These are phyloP conservation scores for Tachysurus fulvidraco DNA, from an alignment of 2,113 vertebrate species.

Conservation along the genomic window DNA sequence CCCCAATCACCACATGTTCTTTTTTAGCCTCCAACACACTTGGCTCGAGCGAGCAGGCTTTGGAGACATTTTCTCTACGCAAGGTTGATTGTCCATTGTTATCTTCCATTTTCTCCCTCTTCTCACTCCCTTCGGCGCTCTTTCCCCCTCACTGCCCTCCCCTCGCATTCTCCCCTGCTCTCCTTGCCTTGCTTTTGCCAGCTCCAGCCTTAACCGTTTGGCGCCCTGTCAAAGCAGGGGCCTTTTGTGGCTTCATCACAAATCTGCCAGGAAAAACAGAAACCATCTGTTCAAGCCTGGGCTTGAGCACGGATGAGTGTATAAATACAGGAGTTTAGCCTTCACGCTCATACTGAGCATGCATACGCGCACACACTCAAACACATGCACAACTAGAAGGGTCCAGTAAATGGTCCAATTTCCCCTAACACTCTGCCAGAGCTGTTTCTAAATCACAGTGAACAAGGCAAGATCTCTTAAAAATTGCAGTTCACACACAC, in stretches of 20 bases:
- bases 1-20: slow-evolving; percentile 60
- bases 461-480: slow-evolving; percentile 42
- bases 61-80: slow-evolving; percentile 41
- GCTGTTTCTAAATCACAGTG: slow-evolving; percentile 30
- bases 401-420: slow-evolving; percentile 37
- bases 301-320: slow-evolving; percentile 67
- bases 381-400: slow-evolving; percentile 33
- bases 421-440: neutral
- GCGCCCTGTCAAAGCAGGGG: slow-evolving; percentile 75
- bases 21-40: slow-evolving; percentile 36
- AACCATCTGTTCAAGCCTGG: slow-evolving; percentile 75
- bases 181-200: slow-evolving; percentile 70
- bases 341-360: slow-evolving; percentile 59
- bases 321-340: slow-evolving; percentile 67
- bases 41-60: slow-evolving; percentile 36
- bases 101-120: slow-evolving; percentile 64
- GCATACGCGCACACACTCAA: slow-evolving; percentile 54
- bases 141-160: slow-evolving; percentile 47
- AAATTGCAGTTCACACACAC: slow-evolving; percentile 32
- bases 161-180: slow-evolving; percentile 61
- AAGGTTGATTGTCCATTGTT: slow-evolving; percentile 70
- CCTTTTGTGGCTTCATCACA: slow-evolving; percentile 79
- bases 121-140: slow-evolving; percentile 42
- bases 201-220: slow-evolving; percentile 76
- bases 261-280: slow-evolving; percentile 81